Evolutionary conservation across 1,140 invertebrate species (phyloP), one percentile per base, ranked within the genome.

Genomic region (Artemia franciscana): DNA sequence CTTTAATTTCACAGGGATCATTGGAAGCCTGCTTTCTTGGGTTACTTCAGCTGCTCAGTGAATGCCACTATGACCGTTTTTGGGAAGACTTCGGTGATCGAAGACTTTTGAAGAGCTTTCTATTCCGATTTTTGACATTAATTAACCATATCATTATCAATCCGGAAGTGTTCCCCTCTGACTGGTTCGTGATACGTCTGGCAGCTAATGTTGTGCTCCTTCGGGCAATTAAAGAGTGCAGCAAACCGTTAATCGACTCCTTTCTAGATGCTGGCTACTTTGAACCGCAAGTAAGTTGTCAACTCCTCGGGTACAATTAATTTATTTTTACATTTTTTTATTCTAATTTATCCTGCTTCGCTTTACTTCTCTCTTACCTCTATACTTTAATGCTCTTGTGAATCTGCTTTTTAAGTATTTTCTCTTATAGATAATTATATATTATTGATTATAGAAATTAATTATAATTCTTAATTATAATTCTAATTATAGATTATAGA

Each of bases 101-200:
- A 3, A 85, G 84, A 67, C 81, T 83, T 0, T 73, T 92, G 0
- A 89, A 91, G 70, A 91, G 96, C 68, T 91, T 96, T 69, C 76
- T 97, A 0, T 81, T 91, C 68, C 79, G 90, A 66, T 84, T 90
- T 4, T 85, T 97, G 67, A 75, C 91, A 9, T 86, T 96, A 0
- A 85, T 96, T 66, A 79, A 84, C 24, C 84, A 89, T 71, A 77
- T 96, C 3, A 82, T 93, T 15, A 78, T 81, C 66, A 78, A 86
- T 71, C 67, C 68, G 57, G 82, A 86, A 66, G 85, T 95, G 0
- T 97, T 91, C 69, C 84, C 89, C 3, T 74, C 79, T 0, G 91
- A 96, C 71, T 98, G 94, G 94, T 77, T 91, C 59, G 84, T 93
- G 9, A 88, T 98, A 73, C 82, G 88, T 69, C 84, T 95, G 77